These are phyloP conservation scores for Stomorhina lunata DNA, from an alignment of 2,888 invertebrate species.

Conservation along the genomic window DNA sequence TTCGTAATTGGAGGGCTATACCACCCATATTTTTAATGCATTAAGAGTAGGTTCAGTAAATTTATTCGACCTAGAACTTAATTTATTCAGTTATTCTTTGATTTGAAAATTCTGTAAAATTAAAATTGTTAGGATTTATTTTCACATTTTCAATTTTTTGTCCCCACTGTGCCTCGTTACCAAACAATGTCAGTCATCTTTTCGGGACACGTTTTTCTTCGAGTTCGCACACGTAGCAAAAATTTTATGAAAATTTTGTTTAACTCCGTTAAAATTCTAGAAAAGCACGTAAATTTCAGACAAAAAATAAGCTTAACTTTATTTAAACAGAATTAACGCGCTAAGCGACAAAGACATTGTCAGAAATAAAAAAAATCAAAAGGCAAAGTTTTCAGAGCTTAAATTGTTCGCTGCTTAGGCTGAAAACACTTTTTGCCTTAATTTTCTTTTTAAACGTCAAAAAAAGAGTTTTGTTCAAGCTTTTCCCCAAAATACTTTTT, in stretches of 20 bases:
- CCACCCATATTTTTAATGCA: no score
- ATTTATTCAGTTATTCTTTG: no score
- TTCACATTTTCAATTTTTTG: no score
- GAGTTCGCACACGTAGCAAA: constrained; percentile 53
- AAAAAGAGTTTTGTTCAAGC: neutral
- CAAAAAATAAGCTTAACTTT: neutral
- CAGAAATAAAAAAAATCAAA: neutral
- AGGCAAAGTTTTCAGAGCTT: neutral
- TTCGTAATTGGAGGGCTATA: no score
- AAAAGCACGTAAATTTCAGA: constrained; percentile 42
- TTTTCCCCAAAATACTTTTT: neutral
- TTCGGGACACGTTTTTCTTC: constrained; percentile 55
- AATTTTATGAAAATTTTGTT: constrained; percentile 51
- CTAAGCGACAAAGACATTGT: neutral
- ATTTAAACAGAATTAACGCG: constrained; percentile 6
- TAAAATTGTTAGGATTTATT: no score
- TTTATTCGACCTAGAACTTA: no score
- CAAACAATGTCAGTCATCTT: constrained; percentile 48
- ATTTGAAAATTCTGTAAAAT: no score
- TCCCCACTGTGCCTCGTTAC: no score
- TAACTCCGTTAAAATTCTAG: constrained; percentile 38
- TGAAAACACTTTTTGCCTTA: neutral
- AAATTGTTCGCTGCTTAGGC: neutral
- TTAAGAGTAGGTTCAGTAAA: no score
- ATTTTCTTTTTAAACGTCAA: constrained; percentile 4